These are phyloP conservation scores for Puma concolor DNA, from an alignment of 2,113 vertebrate genomes.

Conservation along the genomic window DNA sequence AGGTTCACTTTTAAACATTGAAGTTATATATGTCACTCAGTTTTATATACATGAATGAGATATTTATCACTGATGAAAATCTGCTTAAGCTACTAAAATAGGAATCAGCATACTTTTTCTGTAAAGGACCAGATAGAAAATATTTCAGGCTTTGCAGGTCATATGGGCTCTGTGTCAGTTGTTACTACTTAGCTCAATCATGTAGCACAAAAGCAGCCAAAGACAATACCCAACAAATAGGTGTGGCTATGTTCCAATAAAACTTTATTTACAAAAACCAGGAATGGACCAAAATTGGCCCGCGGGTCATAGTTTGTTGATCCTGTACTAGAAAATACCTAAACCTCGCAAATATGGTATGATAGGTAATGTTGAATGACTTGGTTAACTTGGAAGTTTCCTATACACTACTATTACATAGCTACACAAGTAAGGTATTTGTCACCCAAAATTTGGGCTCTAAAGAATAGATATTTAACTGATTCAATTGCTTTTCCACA, in stretches of 20 bases:
- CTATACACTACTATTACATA: background rate
- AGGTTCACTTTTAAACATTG: background rate
- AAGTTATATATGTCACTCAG: background rate
- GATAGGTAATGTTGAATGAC: background rate
- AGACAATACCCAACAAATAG: too few relatives aligned
- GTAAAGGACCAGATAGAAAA: background rate
- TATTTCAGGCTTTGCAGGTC: background rate
- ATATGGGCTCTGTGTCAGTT: background rate
- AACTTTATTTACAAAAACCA: background rate
- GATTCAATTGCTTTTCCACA: background rate
- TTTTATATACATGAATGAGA: background rate
- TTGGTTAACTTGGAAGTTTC: background rate
- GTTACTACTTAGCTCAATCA: background rate
- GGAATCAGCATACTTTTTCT: background rate
- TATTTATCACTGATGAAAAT: constrained; percentile 18
- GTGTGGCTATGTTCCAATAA: background rate
- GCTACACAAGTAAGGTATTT: background rate
- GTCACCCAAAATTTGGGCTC: background rate
- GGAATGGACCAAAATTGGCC: background rate
- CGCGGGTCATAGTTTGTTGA: background rate
- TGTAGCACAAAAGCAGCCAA: background rate
- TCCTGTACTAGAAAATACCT: background rate
- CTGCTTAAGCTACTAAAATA: background rate
- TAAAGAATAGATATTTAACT: background rate
- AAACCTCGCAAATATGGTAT: background rate